Conservation (phyloP, 1,140 invertebrate genomes). For the Campodea augens region DNA sequence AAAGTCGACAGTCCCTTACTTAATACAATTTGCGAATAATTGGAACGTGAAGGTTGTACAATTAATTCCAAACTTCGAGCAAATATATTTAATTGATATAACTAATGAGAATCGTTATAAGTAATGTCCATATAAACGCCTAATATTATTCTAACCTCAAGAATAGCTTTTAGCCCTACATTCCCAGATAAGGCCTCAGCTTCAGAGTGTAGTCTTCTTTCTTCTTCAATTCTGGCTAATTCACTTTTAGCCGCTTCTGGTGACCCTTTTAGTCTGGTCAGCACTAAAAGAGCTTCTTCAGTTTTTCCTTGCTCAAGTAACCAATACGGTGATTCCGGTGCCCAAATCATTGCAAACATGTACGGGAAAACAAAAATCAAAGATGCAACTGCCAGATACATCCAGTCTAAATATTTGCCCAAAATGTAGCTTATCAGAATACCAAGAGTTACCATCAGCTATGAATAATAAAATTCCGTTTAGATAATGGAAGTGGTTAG, state of each 20-base stretch:
- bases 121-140: too few species aligned
- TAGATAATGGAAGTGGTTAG: too few species aligned
- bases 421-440: conserved; percentile 36
- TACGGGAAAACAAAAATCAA: conserved; percentile 24
- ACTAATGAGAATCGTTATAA: too few species aligned
- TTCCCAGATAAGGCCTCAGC: conserved; percentile 15
- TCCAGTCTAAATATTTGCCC: conserved; percentile 37
- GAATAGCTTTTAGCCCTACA: too few species aligned
- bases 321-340: conserved; percentile 38
- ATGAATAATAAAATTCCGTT: too few species aligned
- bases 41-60: too few species aligned
- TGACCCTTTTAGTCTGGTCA: conserved; percentile 24
- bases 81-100: too few species aligned
- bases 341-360: conserved; percentile 26
- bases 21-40: too few species aligned
- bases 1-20: too few species aligned
- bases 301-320: conserved; percentile 26
- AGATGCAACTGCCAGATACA: conserved; percentile 29
- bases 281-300: conserved; percentile 24
- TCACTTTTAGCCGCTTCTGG: conserved; percentile 12
- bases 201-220: neutral
- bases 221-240: conserved; percentile 12
- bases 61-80: too few species aligned
- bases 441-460: conserved; percentile 39
- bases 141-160: too few species aligned